A percentile compares a stretch with the other conserved stretches of the same genome.
phyloP scores from a whole-genome alignment of 2,888 invertebrate genomes.

The Digitonthophagus gazella region DNA sequence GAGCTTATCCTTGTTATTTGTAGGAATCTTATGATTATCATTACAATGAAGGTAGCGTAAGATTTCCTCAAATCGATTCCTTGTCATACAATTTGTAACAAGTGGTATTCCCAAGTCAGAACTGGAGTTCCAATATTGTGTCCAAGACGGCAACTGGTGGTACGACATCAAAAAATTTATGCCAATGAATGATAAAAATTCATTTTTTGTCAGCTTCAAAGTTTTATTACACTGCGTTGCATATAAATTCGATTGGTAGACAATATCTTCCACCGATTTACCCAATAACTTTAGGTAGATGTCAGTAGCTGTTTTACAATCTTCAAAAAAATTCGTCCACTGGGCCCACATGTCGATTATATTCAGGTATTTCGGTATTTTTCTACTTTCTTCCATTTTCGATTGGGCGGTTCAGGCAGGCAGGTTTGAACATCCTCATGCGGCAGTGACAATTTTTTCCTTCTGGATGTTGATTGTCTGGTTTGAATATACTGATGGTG shows the following conservation, averaged over 20 bases:
- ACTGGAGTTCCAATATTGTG: constrained; percentile 19
- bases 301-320: no score
- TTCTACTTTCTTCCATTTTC: no score
- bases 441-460: no score
- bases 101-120: constrained; percentile 4
- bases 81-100: constrained; percentile 14
- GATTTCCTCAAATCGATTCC: constrained; percentile 23
- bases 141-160: constrained; percentile 14
- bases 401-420: no score
- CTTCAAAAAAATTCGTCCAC: no score
- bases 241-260: constrained; percentile 19
- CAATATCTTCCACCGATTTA: no score
- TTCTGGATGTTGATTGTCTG: no score
- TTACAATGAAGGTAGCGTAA: constrained; percentile 20
- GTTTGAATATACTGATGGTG: no score
- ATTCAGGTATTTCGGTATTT: no score
- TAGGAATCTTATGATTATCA: constrained; percentile 15
- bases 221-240: constrained; percentile 20
- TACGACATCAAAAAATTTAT: constrained; percentile 19
- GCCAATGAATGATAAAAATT: constrained; percentile 2
- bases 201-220: constrained; percentile 21
- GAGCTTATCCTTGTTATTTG: constrained; percentile 18
- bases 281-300: no score
- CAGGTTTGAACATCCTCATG: no score
- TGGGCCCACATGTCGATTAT: no score